These are phyloP conservation scores for Thomomys bottae DNA, from an alignment of 2,113 vertebrate genomes.

Conservation along the genomic window DNA sequence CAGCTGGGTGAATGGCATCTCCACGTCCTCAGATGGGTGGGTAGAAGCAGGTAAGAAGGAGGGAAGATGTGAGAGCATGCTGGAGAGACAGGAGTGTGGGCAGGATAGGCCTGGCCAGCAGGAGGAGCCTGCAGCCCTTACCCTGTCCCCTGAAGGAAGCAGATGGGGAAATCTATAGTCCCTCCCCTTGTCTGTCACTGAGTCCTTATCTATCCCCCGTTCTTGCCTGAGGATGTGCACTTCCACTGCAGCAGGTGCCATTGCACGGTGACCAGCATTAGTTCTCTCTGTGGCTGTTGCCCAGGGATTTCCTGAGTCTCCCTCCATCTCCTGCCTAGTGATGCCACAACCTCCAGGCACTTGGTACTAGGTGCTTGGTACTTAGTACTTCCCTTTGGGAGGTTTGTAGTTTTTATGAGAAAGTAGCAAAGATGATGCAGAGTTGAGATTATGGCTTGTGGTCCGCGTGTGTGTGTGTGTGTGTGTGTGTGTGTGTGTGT, in stretches of 20 bases:
- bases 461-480: too few species aligned
- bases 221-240: neutral
- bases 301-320: neutral
- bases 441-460: too few species aligned
- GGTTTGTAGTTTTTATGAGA: neutral
- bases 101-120: too few species aligned
- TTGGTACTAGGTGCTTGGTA: neutral
- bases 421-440: too few species aligned
- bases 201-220: neutral
- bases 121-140: neutral
- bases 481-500: too few species aligned
- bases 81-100: too few species aligned
- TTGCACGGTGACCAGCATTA: too few species aligned
- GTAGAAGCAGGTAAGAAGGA: neutral
- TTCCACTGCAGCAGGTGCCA: too few species aligned
- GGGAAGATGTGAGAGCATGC: too few species aligned
- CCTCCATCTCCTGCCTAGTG: neutral
- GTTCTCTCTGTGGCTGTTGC: too few species aligned
- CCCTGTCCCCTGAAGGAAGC: neutral
- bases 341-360: neutral
- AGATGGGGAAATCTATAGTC: neutral
- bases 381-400: conserved; percentile 14
- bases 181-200: neutral
- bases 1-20: neutral
- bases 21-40: neutral